These are phyloP conservation scores for Lasioglossum villosulum DNA, from an alignment of 2,888 invertebrate genomes.

Conservation along the genomic window DNA sequence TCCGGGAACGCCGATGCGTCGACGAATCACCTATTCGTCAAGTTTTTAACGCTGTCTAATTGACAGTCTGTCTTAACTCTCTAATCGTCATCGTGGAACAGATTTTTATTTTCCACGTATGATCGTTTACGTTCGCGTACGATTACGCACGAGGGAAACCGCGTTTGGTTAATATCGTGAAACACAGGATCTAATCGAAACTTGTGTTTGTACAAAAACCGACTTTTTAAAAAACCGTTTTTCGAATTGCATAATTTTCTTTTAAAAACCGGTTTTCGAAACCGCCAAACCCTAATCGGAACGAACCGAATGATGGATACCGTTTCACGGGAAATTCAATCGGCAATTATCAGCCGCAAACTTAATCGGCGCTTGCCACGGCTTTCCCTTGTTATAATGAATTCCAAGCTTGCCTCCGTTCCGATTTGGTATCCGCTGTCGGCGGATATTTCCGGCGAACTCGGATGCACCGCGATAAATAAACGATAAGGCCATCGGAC, in stretches of 20 bases:
- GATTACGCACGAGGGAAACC: neutral
- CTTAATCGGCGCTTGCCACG: constrained; percentile 43
- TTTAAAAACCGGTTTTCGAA: no score
- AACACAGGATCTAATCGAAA: neutral
- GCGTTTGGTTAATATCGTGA: neutral
- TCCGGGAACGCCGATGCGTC: neutral
- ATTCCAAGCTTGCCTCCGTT: constrained; percentile 38
- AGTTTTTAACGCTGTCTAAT: neutral
- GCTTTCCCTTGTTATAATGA: constrained; percentile 39
- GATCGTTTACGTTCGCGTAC: neutral
- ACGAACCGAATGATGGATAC: constrained; percentile 36
- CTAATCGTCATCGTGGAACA: no score
- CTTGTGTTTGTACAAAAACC: no score
- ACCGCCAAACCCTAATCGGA: no score
- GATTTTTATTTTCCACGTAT: neutral
- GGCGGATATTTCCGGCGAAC: constrained; percentile 53
- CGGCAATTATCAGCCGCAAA: constrained; percentile 47
- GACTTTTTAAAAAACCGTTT: no score
- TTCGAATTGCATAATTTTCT: no score
- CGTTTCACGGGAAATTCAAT: constrained; percentile 39
- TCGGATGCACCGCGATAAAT: constrained; percentile 70
- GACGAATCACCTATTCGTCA: neutral
- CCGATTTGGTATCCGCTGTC: constrained; percentile 53
- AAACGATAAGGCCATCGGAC: constrained; percentile 72
- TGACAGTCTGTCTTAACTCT: neutral